Conservation (phyloP, 2,113 vertebrate species). For the Antigone vipio region DNA sequence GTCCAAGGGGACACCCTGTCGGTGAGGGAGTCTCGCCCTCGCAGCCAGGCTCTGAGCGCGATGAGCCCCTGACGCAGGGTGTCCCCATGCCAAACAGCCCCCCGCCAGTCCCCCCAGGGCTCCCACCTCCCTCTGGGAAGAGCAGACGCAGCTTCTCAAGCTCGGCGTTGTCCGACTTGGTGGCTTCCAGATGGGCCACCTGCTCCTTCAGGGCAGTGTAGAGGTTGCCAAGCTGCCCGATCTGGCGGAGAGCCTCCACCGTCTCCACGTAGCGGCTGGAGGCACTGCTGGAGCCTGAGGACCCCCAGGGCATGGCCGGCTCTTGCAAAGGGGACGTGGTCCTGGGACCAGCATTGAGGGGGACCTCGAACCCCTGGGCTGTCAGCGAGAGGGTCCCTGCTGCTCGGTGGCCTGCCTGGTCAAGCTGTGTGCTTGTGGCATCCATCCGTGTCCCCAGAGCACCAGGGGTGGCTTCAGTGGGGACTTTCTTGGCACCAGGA, state of each 20-base stretch:
- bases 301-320: not conserved
- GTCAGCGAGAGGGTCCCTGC: not conserved
- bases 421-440: no score
- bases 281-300: not conserved
- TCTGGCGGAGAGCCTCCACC: slow-evolving; percentile 53
- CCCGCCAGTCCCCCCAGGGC: no score
- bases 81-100: not conserved
- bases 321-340: not conserved
- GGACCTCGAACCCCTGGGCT: not conserved
- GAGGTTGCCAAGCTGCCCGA: slow-evolving; percentile 51
- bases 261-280: slow-evolving; percentile 28
- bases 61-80: not conserved
- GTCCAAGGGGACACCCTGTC: not conserved
- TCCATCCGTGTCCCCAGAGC: not conserved
- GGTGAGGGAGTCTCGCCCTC: not conserved
- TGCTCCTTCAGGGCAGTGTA: slow-evolving; percentile 62
- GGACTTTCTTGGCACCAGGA: not conserved
- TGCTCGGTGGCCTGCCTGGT: not conserved
- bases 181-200: slow-evolving; percentile 57
- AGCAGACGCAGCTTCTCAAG: slow-evolving; percentile 58
- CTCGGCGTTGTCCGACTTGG: slow-evolving; percentile 38
- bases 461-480: not conserved
- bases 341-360: not conserved
- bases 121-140: not conserved
- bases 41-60: not conserved